Conservation (phyloP, 2,113 vertebrate genomes). For the Alethe diademata region DNA sequence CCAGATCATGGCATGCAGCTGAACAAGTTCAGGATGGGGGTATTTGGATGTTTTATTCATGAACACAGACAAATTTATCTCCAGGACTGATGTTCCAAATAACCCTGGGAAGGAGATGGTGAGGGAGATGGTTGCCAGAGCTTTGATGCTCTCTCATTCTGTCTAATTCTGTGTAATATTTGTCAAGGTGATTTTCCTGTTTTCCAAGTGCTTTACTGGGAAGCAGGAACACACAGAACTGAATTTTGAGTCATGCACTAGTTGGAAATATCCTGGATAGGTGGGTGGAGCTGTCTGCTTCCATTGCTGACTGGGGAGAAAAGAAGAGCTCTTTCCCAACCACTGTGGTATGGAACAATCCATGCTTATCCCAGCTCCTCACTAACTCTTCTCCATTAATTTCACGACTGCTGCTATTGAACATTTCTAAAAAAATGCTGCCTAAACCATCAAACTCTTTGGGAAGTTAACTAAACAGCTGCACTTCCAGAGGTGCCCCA, state of each 20-base stretch:
- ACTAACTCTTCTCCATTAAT: background rate
- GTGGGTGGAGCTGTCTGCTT: background rate
- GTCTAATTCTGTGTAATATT: background rate
- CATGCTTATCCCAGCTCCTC: background rate
- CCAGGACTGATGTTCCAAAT: background rate
- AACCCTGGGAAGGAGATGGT: background rate
- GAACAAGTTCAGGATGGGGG: background rate
- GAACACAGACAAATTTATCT: background rate
- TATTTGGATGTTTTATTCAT: background rate
- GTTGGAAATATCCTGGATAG: fast-evolving
- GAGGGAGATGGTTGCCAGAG: background rate
- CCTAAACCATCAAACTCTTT: background rate
- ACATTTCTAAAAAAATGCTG: background rate
- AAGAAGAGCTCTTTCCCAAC: background rate
- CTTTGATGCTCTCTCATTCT: background rate
- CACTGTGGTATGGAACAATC: background rate
- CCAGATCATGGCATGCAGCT: background rate
- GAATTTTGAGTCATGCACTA: background rate
- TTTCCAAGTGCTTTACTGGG: background rate
- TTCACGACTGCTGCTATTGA: fast-evolving
- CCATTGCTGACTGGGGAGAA: background rate
- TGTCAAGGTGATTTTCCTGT: background rate
- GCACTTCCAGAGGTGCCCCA: background rate
- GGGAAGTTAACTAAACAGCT: background rate
- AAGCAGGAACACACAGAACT: background rate